Conservation (phyloP, 35 echinoderm and acorn worm genomes). For the Lytechinus variegatus region DNA sequence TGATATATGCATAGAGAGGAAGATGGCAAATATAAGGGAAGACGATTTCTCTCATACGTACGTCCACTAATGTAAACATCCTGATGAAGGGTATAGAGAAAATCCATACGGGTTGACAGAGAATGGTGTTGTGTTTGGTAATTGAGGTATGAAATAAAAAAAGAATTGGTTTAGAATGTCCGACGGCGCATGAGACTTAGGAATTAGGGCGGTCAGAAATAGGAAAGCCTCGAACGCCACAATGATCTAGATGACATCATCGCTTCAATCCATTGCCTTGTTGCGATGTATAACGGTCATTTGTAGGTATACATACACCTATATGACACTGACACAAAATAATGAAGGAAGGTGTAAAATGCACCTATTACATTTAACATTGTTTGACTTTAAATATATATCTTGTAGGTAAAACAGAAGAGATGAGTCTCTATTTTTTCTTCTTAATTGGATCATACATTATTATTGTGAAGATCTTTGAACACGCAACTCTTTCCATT, state of each 20-base stretch:
- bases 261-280: background rate
- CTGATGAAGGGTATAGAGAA: background rate
- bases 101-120: constrained; percentile 1
- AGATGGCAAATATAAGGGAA: background rate
- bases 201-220: constrained; percentile 1
- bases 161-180: background rate
- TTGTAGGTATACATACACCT: background rate
- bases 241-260: background rate
- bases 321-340: background rate
- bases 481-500: too few species aligned
- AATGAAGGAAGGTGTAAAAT: background rate
- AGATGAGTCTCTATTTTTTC: background rate
- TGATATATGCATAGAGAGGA: background rate
- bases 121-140: background rate
- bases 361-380: too few species aligned
- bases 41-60: background rate
- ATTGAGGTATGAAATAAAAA: constrained; percentile 5
- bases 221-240: background rate
- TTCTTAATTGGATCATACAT: too few species aligned
- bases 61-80: background rate
- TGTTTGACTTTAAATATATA: background rate
- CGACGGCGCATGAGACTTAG: background rate
- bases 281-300: background rate
- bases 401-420: background rate
- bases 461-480: too few species aligned